phyloP scores from a whole-genome alignment of 2,797 vertebrate species.

The Arnoldichthys spilopterus region DNA sequence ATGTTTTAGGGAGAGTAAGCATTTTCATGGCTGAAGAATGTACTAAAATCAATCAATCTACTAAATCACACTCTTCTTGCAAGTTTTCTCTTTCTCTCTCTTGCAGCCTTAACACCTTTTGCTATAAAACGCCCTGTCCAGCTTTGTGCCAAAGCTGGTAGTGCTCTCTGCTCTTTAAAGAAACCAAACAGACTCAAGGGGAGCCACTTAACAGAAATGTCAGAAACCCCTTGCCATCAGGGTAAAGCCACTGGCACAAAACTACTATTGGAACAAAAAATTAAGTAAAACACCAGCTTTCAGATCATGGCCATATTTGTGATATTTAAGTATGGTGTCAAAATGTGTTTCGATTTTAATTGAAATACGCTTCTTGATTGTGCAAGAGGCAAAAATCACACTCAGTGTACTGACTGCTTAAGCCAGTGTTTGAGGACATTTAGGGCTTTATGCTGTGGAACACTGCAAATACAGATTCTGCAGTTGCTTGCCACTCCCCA shows the following conservation, averaged over 20 bases:
- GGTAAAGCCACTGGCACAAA: constrained; percentile 30
- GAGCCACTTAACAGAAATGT: constrained; percentile 72
- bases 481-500: constrained; percentile 16
- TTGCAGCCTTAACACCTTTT: constrained; percentile 30
- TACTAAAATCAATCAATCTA: constrained; percentile 23
- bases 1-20: background rate
- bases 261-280: background rate
- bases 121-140: constrained; percentile 60
- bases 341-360: background rate
- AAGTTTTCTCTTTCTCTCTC: constrained; percentile 1
- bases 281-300: background rate
- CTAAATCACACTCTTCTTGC: background rate
- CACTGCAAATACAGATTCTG: constrained; percentile 12
- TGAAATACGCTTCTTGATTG: background rate
- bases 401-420: background rate
- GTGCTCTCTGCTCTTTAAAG: constrained; percentile 59
- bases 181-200: constrained; percentile 62
- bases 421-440: background rate
- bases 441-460: background rate
- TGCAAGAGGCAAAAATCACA: background rate
- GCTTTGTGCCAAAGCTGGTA: background rate
- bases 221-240: constrained; percentile 61
- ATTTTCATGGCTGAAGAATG: constrained; percentile 22
- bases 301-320: constrained; percentile 1
- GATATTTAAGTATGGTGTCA: constrained; percentile 3